phyloP scores from a whole-genome alignment of 2,888 invertebrate species.

The Drosophila falleni region DNA sequence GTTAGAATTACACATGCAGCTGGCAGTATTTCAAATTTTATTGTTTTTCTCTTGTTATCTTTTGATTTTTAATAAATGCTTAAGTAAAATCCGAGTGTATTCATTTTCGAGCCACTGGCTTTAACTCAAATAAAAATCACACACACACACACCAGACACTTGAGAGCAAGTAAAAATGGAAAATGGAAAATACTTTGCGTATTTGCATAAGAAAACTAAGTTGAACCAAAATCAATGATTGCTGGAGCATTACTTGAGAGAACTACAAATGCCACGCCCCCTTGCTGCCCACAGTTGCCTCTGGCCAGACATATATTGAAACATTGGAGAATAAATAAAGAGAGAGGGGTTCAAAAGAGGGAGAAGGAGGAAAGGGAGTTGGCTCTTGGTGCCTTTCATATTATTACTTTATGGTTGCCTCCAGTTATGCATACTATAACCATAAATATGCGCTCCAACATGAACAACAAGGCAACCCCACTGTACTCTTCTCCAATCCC shows the following conservation, averaged over 20 bases:
- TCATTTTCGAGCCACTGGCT: constrained; percentile 58
- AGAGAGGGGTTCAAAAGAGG: not conserved
- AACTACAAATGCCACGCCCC: constrained; percentile 69
- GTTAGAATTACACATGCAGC: constrained; percentile 33
- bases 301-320: constrained; percentile 60
- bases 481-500: constrained; percentile 22
- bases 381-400: constrained; percentile 65
- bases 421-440: constrained; percentile 80
- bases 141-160: constrained; percentile 13
- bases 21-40: constrained; percentile 25
- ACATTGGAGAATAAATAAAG: constrained; percentile 36
- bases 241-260: constrained; percentile 69
- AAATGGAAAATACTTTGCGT: constrained; percentile 68
- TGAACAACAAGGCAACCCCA: constrained; percentile 39
- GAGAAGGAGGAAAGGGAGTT: not conserved
- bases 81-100: constrained; percentile 60
- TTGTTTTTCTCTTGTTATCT: constrained; percentile 31
- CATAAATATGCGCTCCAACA: constrained; percentile 74
- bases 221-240: constrained; percentile 80
- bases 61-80: constrained; percentile 68
- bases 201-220: constrained; percentile 79
- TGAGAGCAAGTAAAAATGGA: constrained; percentile 53
- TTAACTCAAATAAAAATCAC: constrained; percentile 45
- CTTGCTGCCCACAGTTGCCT: constrained; percentile 16
- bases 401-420: constrained; percentile 80